Evolutionary conservation across 2,888 invertebrate species (phyloP), one percentile per base, ranked within the genome.

Genomic region (Eupithecia vulgata): DNA sequence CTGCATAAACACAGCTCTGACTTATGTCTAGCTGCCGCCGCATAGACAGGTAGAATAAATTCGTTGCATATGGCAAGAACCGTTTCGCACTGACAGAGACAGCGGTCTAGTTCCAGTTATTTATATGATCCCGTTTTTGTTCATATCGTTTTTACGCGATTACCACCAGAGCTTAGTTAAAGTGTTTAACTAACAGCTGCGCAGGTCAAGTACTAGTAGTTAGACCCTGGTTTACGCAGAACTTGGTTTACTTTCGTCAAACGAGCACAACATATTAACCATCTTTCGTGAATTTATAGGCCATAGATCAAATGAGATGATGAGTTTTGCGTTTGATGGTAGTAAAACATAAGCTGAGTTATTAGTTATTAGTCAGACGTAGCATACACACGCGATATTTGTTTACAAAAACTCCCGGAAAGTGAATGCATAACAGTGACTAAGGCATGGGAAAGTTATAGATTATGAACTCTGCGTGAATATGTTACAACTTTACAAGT

Each of bases 401-500:
- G 74, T 75, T 75, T 72, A 71, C 59, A 68, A 25, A 73, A 70
- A 70, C 62, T 70, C 67, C 74, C 74, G 74, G 74, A 74, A 74
- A 69, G 71, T 72, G 71, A 74, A 71, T 67, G 42, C 74, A 69
- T 70, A 75, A 75, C 70, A 70, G 59, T 61, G 61, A 30, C 61
- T 61, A 30, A 57, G 37, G 30, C 70, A 64, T 75, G 75, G 67
- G 75, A 75, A 72, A 75, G 72, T 72, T 62, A 62, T 66, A 61
- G 70, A 64, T 34, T 71, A 52, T 70, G 62, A 68, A 65, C 37
- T 35, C 35, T 37, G n/a, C 37, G n/a, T 37, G n/a, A 64, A 64
- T 21, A 37, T 64, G 64, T 35, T 64, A 64, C 61, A 61, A 61
- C 34, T 61, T 64, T 34, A 64, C 64, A 64, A 6, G 64, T 35